A percentile compares a stretch with the other conserved stretches of the same genome.
Evolutionary conservation across 2,888 invertebrate species (phyloP).

Genomic region (Nymphalis urticae): DNA sequence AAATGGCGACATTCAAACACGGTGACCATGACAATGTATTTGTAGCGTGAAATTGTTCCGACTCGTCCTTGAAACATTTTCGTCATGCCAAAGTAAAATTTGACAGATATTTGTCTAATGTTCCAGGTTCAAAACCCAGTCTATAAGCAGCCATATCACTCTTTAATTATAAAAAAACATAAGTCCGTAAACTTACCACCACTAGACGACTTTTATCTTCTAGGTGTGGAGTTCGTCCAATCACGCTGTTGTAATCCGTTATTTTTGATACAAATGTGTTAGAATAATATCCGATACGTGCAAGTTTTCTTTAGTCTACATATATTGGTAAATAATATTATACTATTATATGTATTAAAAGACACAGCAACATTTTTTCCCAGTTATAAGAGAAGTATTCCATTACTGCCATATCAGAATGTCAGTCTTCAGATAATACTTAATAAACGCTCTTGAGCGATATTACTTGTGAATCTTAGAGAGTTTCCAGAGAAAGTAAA

Average conservation of each 20-base stretch:
- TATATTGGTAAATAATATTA: too few relatives aligned
- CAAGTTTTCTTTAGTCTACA: too few relatives aligned
- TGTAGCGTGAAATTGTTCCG: slow-evolving; percentile 23
- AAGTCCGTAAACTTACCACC: not conserved
- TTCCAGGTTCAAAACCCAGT: slow-evolving; percentile 1
- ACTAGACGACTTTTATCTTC: too few relatives aligned
- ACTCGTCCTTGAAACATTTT: slow-evolving; percentile 47
- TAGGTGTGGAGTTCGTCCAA: too few relatives aligned
- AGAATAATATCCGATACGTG: too few relatives aligned
- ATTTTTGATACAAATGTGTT: too few relatives aligned
- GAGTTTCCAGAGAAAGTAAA: too few relatives aligned
- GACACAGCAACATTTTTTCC: too few relatives aligned
- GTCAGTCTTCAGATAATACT: not conserved
- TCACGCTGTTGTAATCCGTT: too few relatives aligned
- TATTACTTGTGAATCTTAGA: slow-evolving; percentile 4
- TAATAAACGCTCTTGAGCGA: not conserved
- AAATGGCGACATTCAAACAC: slow-evolving; percentile 13
- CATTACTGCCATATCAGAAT: not conserved
- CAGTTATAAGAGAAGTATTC: not conserved
- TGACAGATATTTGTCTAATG: slow-evolving; percentile 25
- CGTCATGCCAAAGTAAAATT: slow-evolving; percentile 29
- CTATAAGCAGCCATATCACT: not conserved
- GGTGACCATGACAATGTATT: slow-evolving; percentile 21
- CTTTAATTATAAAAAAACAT: not conserved
- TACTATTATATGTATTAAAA: too few relatives aligned